These are phyloP conservation scores for Lophotis ruficrista DNA, from an alignment of 2,113 vertebrate genomes.

Conservation along the genomic window DNA sequence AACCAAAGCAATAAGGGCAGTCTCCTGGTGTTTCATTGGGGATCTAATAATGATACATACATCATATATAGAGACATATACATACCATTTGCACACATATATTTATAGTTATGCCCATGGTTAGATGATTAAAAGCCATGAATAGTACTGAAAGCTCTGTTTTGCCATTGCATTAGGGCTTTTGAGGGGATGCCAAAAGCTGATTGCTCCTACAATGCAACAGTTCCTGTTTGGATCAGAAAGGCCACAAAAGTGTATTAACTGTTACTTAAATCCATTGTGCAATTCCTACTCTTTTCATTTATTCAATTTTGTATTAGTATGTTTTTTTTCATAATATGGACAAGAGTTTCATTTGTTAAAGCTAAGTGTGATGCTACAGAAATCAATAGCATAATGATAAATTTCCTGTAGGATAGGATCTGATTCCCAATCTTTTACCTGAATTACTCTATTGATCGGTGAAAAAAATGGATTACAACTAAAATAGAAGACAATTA, in stretches of 20 bases:
- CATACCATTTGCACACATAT: not conserved
- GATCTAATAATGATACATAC: not conserved
- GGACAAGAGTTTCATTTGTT: not conserved
- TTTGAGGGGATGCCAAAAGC: not conserved
- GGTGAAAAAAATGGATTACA: slow-evolving; percentile 19
- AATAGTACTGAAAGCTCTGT: not conserved
- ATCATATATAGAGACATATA: not conserved
- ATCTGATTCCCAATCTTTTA: slow-evolving; percentile 12
- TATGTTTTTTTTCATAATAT: not conserved
- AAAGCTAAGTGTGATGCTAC: not conserved
- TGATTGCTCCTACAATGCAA: not conserved
- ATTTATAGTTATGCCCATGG: not conserved
- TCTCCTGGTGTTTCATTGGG: not conserved
- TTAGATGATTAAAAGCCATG: not conserved
- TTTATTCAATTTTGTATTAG: not conserved
- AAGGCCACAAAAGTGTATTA: not conserved
- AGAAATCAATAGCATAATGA: not conserved
- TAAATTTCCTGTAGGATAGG: not conserved
- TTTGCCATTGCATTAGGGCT: not conserved
- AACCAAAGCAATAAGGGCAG: not conserved
- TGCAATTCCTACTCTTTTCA: not conserved
- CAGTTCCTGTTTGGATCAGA: not conserved
- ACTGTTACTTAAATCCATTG: not conserved
- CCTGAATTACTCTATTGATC: slow-evolving; percentile 48
- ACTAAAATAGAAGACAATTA: slow-evolving; percentile 50